Conservation (phyloP, 2,113 vertebrate species). For the Dicaeum eximium region DNA sequence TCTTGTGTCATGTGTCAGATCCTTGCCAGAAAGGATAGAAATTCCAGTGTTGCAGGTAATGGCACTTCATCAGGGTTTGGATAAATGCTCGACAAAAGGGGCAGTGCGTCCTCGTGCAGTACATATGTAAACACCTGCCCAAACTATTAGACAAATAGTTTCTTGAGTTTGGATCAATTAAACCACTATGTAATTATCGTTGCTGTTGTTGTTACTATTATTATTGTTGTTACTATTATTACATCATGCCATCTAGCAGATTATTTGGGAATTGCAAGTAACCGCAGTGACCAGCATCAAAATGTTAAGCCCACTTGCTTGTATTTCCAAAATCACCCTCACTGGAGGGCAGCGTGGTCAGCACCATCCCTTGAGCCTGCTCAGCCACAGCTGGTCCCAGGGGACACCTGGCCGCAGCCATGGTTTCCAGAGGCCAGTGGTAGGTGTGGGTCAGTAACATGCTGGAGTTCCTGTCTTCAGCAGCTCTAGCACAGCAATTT, state of each 20-base stretch:
- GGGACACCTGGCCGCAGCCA: fast-evolving
- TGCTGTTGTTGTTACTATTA: neutral
- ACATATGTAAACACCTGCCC: neutral
- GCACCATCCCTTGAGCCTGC: neutral
- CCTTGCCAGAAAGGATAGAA: neutral
- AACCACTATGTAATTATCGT: fast-evolving
- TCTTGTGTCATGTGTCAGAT: neutral
- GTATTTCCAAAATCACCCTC: neutral
- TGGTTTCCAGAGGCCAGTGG: neutral
- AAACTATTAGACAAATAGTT: neutral
- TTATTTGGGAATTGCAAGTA: constrained; percentile 41
- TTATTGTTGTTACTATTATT: neutral
- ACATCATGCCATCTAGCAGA: constrained; percentile 66
- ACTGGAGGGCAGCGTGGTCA: neutral
- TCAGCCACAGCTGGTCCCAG: neutral
- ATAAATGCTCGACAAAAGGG: neutral
- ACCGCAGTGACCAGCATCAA: neutral
- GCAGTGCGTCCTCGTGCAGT: fast-evolving
- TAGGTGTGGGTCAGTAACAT: neutral
- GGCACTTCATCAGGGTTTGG: neutral
- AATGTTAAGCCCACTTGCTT: neutral
- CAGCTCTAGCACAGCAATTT: neutral
- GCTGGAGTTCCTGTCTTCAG: neutral
- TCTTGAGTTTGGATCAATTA: neutral
- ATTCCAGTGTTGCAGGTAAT: neutral